Base-by-base conservation (phyloP, 2,113 vertebrate species). In the Narcine bancroftii region DNA sequence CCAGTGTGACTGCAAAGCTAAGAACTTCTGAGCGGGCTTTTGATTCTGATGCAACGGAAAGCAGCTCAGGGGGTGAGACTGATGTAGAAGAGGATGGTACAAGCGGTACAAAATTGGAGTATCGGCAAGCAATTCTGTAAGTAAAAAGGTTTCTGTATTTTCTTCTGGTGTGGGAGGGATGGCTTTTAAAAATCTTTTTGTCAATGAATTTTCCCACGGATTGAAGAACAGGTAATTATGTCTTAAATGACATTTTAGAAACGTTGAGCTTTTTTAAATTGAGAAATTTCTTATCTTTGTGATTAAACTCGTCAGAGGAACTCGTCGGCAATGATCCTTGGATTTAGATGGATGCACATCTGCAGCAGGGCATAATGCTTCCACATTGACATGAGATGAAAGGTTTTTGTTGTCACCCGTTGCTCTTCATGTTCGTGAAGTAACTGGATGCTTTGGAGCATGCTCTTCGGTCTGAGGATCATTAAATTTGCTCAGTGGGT, bases 21-120 rank as follows among this genome's bases (percentile, higher is more conserved):
- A 93, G 93, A 36, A 93, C 94, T 42, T 93, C 94, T 36, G 95
- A 95, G 92, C 93, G 93, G 60, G 94, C 93, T n/a, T 94, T 96
- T 66, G 95, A 96, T 93, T 96, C 96, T 0, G 95, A 96, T 92
- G 94, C 94, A 50, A 95, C 95, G 0, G 95, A 94, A 89, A 95
- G 94, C 93, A 95, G 95, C 93, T 93, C 94, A 0, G 94, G 94
- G 13, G 94, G 94, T 6, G 93, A 93, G 47, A 95, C 92, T 6
- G 95, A 95, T 24, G 92, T 76, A 42, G 94, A 95, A 63, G 94
- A 94, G 56, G 93, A 92, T 21, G 72, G 26, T 45, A 91, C 33
- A 15, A 65, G 69, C 71, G 75, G 65, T 77, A 76, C 21, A 53
- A 83, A 60, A 42, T 92, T 19, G n/a, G 45, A 63, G 39, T 87